Percentiles rank a stretch among this genome's conserved stretches.
These are phyloP conservation scores for Eupithecia tripunctaria DNA, from an alignment of 2,888 invertebrate species.

Conservation along the genomic window DNA sequence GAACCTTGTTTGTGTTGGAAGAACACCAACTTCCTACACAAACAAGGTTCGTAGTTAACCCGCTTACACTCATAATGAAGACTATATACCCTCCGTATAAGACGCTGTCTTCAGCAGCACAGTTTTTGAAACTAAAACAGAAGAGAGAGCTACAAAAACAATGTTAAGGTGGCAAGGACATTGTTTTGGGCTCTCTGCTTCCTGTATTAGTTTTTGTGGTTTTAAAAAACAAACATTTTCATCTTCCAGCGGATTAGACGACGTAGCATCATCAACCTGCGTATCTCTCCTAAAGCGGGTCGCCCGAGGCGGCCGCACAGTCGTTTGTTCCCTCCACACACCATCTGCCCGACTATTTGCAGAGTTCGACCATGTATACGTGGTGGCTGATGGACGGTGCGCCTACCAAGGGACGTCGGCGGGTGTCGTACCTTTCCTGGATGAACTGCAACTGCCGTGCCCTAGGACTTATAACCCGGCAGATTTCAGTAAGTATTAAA, in stretches of 20 bases:
- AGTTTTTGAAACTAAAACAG: too few relatives aligned
- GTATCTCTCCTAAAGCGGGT: constrained; percentile 92
- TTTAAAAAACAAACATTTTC: background rate
- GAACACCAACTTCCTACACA: too few relatives aligned
- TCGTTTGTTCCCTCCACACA: constrained; percentile 98
- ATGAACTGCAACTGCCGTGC: constrained; percentile 91
- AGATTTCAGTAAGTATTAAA: constrained; percentile 89
- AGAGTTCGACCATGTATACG: constrained; percentile 95
- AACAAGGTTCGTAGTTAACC: too few relatives aligned
- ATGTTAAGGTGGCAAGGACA: too few relatives aligned
- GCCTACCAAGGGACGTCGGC: constrained; percentile 93
- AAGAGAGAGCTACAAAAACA: too few relatives aligned
- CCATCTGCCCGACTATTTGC: constrained; percentile 96
- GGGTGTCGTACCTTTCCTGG: constrained; percentile 92
- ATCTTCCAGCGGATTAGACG: constrained; percentile 92
- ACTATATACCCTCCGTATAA: too few relatives aligned
- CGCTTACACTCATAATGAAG: too few relatives aligned
- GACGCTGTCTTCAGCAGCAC: too few relatives aligned
- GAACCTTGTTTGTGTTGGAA: too few relatives aligned
- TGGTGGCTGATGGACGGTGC: constrained; percentile 94
- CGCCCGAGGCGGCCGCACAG: constrained; percentile 94
- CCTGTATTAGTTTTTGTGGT: too few relatives aligned
- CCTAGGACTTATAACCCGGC: constrained; percentile 98
- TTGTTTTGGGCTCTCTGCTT: too few relatives aligned
- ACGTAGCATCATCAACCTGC: constrained; percentile 95